phyloP scores from a whole-genome alignment of 2,797 vertebrate genomes.

The Percopsis omiscomaycus region DNA sequence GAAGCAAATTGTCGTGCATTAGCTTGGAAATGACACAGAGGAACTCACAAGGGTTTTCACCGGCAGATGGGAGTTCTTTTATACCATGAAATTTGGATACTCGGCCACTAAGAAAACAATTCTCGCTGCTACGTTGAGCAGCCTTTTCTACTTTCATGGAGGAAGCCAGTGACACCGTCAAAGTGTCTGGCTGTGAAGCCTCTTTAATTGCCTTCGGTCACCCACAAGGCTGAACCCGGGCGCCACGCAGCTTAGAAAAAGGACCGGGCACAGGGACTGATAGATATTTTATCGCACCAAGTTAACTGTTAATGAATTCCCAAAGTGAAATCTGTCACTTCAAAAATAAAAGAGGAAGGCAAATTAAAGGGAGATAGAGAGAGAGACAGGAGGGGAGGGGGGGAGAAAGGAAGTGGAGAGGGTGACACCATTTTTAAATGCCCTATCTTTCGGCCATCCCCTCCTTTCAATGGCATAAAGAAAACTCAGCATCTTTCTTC shows the following conservation, averaged over 20 bases:
- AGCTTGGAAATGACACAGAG: constrained; percentile 73
- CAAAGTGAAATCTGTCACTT: constrained; percentile 96
- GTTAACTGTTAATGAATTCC: constrained; percentile 99
- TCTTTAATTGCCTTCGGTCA: constrained; percentile 85
- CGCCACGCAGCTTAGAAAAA: constrained; percentile 84
- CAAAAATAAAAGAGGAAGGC: constrained; percentile 81
- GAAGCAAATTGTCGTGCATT: constrained; percentile 82
- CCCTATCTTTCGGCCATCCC: constrained; percentile 94
- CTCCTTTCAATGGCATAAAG: constrained; percentile 98
- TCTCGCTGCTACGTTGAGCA: constrained; percentile 77
- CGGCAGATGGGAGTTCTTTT: constrained; percentile 69
- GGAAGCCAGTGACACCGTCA: constrained; percentile 58
- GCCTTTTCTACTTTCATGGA: constrained; percentile 60
- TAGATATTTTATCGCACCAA: constrained; percentile 95
- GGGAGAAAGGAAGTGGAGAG: constrained; percentile 76
- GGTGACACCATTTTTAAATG: constrained; percentile 84
- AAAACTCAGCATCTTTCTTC: constrained; percentile 80
- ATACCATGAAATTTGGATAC: constrained; percentile 81
- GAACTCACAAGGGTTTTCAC: constrained; percentile 68
- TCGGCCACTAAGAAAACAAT: constrained; percentile 81
- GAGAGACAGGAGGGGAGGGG: constrained; percentile 65
- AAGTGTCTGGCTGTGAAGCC: constrained; percentile 69
- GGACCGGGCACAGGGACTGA: constrained; percentile 78
- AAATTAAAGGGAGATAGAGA: constrained; percentile 87
- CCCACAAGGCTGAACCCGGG: constrained; percentile 84